These are phyloP conservation scores for Listrodromus nycthemerus DNA, from an alignment of 2,888 invertebrate genomes.

Conservation along the genomic window DNA sequence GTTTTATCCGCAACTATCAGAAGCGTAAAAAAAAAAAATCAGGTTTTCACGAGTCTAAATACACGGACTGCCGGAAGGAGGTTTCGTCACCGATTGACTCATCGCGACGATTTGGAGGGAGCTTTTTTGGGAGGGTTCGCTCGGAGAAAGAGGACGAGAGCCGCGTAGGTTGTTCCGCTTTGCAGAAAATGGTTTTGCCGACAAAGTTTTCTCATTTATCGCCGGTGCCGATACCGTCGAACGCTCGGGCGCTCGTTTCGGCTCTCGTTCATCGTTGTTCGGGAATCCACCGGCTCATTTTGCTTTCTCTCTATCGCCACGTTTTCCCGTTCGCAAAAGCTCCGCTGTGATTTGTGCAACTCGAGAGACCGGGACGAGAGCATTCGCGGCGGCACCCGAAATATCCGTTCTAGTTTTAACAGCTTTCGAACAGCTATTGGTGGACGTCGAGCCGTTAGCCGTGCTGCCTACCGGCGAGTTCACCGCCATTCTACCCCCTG, in stretches of 20 bases:
- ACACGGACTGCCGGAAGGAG: no score
- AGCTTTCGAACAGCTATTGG: conserved; percentile 71
- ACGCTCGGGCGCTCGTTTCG: conserved; percentile 60
- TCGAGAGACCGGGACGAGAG: conserved; percentile 46
- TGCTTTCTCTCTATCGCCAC: conserved; percentile 19
- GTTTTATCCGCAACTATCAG: no score
- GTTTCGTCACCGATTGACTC: no score
- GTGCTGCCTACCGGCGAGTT: not conserved
- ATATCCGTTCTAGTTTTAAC: conserved; percentile 80
- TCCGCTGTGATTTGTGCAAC: conserved; percentile 32
- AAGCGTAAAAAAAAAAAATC: no score
- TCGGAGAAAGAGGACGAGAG: not conserved
- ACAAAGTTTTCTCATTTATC: conserved; percentile 79
- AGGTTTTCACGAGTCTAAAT: no score
- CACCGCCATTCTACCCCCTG: conserved; percentile 55
- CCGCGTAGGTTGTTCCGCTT: conserved; percentile 7
- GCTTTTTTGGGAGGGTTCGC: conserved; percentile 12
- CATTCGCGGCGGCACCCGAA: conserved; percentile 70
- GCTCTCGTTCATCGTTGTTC: conserved; percentile 26
- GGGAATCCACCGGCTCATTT: conserved; percentile 15
- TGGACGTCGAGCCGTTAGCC: conserved; percentile 63
- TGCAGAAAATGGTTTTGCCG: conserved; percentile 69
- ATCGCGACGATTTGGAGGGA: conserved; percentile 23
- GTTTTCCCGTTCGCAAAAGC: conserved; percentile 62
- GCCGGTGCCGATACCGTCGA: conserved; percentile 72